Conservation (phyloP, 2,113 vertebrate species). For the Thymallus thymallus region DNA sequence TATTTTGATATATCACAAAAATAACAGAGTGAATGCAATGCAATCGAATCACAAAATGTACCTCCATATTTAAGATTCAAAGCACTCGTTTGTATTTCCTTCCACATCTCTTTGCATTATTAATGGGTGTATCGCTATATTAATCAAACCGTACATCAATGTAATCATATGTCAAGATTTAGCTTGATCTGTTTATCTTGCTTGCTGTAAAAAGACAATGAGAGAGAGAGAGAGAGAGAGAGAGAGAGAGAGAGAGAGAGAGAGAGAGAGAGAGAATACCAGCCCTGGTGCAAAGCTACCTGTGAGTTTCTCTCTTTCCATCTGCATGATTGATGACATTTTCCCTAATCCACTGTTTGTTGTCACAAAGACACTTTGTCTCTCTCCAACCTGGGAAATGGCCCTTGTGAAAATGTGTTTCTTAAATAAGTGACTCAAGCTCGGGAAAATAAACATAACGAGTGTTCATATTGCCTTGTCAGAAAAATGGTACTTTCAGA, state of each 20-base stretch:
- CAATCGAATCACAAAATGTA: too few species aligned
- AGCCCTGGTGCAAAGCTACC: background rate
- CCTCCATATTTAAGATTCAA: too few species aligned
- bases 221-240: too few species aligned
- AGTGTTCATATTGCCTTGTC: background rate
- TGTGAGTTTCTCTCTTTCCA: background rate
- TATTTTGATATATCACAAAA: too few species aligned
- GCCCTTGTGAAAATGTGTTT: background rate
- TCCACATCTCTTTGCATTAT: too few species aligned
- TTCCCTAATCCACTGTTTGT: background rate
- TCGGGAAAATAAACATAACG: background rate
- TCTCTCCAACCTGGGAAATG: background rate
- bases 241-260: background rate
- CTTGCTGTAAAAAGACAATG: background rate
- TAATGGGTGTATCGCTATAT: too few species aligned
- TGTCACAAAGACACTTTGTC: slow-evolving; percentile 12
- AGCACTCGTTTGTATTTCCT: too few species aligned
- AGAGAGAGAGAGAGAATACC: background rate
- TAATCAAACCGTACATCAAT: too few species aligned
- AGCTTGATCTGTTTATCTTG: background rate
- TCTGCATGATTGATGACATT: slow-evolving; percentile 12
- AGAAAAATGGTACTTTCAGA: background rate
- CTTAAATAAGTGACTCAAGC: background rate
- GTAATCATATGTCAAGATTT: too few species aligned
- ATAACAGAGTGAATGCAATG: too few species aligned